Evolutionary conservation across 2,888 invertebrate genomes (phyloP), one percentile per base, ranked within the genome.

Genomic region (Calephelis perditalis): DNA sequence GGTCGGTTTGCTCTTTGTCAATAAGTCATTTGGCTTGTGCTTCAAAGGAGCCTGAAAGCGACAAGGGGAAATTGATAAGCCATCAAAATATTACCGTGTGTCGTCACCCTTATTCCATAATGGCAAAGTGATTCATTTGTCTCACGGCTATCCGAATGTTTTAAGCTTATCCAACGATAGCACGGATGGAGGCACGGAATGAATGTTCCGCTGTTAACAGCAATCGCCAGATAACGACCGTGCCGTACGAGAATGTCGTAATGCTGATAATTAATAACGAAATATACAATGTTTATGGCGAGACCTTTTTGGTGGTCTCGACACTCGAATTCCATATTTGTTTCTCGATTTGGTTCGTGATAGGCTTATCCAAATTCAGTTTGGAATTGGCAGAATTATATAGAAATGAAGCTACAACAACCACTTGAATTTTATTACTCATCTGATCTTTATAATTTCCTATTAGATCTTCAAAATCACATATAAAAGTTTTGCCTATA

Each of bases 61-160:
- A 37, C 37, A 37, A 6, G 8, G 9, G 10, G 15, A 26, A 49
- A 10, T 15, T 49, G 8, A 15, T 26, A 15, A 8, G 15, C 49
- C 49, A 15, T 49, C 49, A 47, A 26, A 49, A 10, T 15, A 44
- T 57, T 54, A 62, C 55, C 65, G 64, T 64, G 63, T 67, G 67
- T 37, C 65, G 63, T 55, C 65, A 52, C 61, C 70, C 68, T 70
- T 68, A 70, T 63, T 63, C 71, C 69, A 76, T 78, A 80, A 80
- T 76, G 74, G 78, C 76, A 67, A 76, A 75, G 80, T 82, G 82
- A 82, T 81, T 79, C 81, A 83, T 83, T 79, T 75, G 82, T 80
- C 79, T 77, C 73, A 67, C 69, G 67, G 73, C 69, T 79, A 80
- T 79, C 79, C 73, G 71, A 77, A 74, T 78, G 81, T 80, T 82